Conservation (phyloP, 2,888 invertebrate genomes). For the Pyrochroa serraticornis region DNA sequence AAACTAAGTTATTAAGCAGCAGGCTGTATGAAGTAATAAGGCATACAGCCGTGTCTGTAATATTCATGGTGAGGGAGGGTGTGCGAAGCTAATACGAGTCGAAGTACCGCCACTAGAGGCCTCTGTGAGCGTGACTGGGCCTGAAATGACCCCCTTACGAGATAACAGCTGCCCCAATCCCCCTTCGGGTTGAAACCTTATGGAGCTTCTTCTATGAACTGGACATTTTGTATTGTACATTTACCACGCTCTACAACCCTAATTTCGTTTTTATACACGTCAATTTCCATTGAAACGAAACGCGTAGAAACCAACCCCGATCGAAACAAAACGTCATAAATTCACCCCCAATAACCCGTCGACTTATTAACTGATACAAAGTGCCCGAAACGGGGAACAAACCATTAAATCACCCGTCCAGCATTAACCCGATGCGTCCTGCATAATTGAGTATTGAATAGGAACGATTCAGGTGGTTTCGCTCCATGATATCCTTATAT, state of each 20-base stretch:
- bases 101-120: constrained; percentile 26
- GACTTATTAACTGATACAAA: constrained; percentile 17
- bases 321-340: too few species aligned
- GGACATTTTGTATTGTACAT: constrained; percentile 35
- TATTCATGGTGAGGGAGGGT: constrained; percentile 39
- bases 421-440: constrained; percentile 30
- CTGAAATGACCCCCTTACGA: constrained; percentile 31
- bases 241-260: constrained; percentile 27
- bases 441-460: constrained; percentile 36
- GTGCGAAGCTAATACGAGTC: constrained; percentile 25
- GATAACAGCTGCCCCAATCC: constrained; percentile 25
- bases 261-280: constrained; percentile 30
- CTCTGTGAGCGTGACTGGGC: constrained; percentile 32
- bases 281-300: background rate
- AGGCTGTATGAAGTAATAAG: constrained; percentile 38
- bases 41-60: constrained; percentile 38
- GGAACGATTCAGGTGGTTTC: constrained; percentile 30
- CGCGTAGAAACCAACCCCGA: too few species aligned
- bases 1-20: constrained; percentile 42
- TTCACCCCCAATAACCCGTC: too few species aligned
- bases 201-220: constrained; percentile 30
- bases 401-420: constrained; percentile 23
- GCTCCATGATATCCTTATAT: constrained; percentile 41
- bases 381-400: constrained; percentile 23
- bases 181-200: constrained; percentile 20